A percentile compares a stretch with the other conserved stretches of the same genome.
Evolutionary conservation across 2,113 vertebrate species (phyloP).

Genomic region (Prietella phreatophila): DNA sequence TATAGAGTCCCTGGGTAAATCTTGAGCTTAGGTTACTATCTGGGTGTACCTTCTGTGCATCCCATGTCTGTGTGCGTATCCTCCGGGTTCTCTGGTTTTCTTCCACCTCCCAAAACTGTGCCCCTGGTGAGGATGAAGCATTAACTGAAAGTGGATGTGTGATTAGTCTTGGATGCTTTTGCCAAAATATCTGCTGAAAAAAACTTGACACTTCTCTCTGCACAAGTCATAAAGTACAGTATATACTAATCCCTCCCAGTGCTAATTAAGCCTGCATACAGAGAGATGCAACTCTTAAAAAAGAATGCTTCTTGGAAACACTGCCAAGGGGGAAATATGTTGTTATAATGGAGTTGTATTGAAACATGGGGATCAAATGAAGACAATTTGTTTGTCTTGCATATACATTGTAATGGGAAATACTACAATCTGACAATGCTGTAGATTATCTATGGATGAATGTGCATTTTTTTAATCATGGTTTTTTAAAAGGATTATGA

Average conservation of each 20-base stretch:
- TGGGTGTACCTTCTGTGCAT: neutral
- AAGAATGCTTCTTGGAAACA: neutral
- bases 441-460: neutral
- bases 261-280: neutral
- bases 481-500: neutral
- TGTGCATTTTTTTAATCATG: neutral
- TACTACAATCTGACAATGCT: neutral
- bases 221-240: neutral
- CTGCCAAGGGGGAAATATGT: neutral
- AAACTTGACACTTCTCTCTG: constrained; percentile 9
- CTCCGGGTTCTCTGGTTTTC: neutral
- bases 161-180: neutral
- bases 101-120: neutral
- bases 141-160: neutral
- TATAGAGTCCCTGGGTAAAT: neutral
- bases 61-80: too few relatives aligned
- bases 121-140: neutral
- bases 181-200: constrained; percentile 21
- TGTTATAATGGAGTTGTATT: neutral
- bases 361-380: neutral
- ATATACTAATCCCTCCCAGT: neutral
- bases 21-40: neutral
- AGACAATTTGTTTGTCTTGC: neutral
- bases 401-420: neutral
- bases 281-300: neutral